Conservation (phyloP, 2,797 vertebrate species). For the Coreius guichenoti region DNA sequence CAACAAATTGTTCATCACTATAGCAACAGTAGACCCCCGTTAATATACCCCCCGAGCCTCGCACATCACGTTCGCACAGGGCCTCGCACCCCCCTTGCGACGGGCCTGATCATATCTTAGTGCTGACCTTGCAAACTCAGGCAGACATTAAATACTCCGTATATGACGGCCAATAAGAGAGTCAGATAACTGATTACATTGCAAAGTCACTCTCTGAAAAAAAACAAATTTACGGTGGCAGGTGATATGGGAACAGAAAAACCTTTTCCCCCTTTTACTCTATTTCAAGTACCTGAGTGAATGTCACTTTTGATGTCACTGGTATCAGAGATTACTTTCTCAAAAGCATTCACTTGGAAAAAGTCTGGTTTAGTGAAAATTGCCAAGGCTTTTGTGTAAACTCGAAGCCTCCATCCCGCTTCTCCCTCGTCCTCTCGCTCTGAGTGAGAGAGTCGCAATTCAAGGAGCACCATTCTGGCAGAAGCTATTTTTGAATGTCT, state of each 20-base stretch:
- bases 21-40: too few relatives aligned
- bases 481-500: conserved; percentile 52
- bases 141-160: background rate
- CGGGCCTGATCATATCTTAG: background rate
- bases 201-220: conserved; percentile 1
- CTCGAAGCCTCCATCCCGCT: background rate
- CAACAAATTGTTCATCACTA: too few relatives aligned
- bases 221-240: background rate
- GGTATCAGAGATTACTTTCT: conserved; percentile 43
- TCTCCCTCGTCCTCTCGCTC: conserved; percentile 3
- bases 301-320: conserved; percentile 51
- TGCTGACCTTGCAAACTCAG: background rate
- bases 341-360: conserved; percentile 57
- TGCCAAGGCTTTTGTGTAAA: conserved; percentile 44
- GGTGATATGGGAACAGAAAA: conserved; percentile 22
- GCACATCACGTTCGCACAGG: too few relatives aligned
- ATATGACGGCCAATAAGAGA: background rate
- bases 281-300: conserved; percentile 34
- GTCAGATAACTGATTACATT: background rate
- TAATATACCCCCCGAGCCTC: too few relatives aligned
- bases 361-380: conserved; percentile 55
- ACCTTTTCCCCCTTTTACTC: background rate
- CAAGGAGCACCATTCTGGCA: conserved; percentile 33
- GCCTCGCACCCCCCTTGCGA: too few relatives aligned
- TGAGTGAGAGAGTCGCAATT: conserved; percentile 30